Percentiles rank a stretch among this genome's conserved stretches.
These are phyloP conservation scores for Mastomys coucha DNA, from an alignment of 2,113 vertebrate species.

Conservation along the genomic window DNA sequence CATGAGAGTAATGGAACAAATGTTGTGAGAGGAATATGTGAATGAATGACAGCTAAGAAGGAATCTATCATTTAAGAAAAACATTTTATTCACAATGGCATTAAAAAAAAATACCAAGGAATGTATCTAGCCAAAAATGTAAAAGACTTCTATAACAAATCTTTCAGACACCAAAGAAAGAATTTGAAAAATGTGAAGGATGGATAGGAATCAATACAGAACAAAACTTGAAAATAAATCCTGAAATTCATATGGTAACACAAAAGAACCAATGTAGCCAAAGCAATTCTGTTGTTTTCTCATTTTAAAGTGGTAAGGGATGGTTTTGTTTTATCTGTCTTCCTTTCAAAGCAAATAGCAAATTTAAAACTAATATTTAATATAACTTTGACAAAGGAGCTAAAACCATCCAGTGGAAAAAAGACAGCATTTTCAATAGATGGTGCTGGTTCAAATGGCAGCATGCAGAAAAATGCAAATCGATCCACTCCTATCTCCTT, in stretches of 20 bases:
- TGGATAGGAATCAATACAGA: neutral
- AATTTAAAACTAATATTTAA: neutral
- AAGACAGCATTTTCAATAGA: too few relatives aligned
- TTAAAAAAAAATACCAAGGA: neutral
- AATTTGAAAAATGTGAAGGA: neutral
- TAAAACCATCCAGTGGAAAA: too few relatives aligned
- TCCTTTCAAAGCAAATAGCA: conserved; percentile 78
- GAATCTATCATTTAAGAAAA: neutral
- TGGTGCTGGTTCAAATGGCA: too few relatives aligned
- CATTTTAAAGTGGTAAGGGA: conserved; percentile 89
- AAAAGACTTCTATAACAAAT: neutral
- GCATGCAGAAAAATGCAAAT: too few relatives aligned
- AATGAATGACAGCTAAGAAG: neutral
- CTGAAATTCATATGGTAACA: neutral
- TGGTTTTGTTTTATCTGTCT: conserved; percentile 86
- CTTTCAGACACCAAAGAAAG: neutral
- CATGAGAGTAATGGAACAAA: neutral
- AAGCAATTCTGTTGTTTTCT: neutral
- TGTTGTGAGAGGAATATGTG: neutral
- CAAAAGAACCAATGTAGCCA: neutral
- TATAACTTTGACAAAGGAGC: too few relatives aligned
- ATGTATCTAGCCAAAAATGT: neutral
- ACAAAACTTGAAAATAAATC: neutral
- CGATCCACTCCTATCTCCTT: too few relatives aligned
- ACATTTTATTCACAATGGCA: neutral